These are phyloP conservation scores for Euwallacea fornicatus DNA, from an alignment of 1,140 invertebrate genomes.

Conservation along the genomic window DNA sequence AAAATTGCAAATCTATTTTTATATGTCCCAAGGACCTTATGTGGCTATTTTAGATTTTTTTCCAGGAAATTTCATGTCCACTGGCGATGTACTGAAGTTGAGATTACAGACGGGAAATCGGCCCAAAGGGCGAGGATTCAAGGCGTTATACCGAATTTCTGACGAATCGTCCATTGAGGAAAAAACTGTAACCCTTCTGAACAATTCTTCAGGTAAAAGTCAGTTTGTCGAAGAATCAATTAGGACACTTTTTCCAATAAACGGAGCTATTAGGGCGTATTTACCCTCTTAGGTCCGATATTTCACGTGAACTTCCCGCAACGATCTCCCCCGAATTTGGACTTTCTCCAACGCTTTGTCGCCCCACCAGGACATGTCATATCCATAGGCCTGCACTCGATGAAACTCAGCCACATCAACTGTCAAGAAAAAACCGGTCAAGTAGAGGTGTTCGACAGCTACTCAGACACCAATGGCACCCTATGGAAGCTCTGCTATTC, in stretches of 20 bases:
- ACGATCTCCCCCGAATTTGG: constrained; percentile 55
- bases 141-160: constrained; percentile 61
- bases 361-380: constrained; percentile 63
- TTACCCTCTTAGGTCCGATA: not conserved
- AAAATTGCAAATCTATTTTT: no score
- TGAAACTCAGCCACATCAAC: constrained; percentile 52
- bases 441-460: constrained; percentile 66
- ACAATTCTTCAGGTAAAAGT: constrained; percentile 33
- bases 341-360: constrained; percentile 59
- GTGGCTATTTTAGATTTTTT: not conserved
- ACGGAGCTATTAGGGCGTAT: no score
- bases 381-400: constrained; percentile 56
- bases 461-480: constrained; percentile 67
- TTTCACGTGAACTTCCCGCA: constrained; percentile 60
- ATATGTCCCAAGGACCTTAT: no score
- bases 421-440: constrained; percentile 54
- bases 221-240: not conserved
- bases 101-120: constrained; percentile 61
- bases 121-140: constrained; percentile 62
- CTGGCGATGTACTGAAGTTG: constrained; percentile 59
- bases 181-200: constrained; percentile 49
- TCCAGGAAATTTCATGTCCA: constrained; percentile 60
- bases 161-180: constrained; percentile 47
- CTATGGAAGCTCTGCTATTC: constrained; percentile 64
- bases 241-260: not conserved